Percentiles rank a stretch among this genome's conserved stretches.
These are phyloP conservation scores for human (Homo sapiens) DNA, from an alignment of 2,113 vertebrate species.

Conservation along the genomic window GRCh38 chr1:219689501-219690000, in stretches of 20 bases:
- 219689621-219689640: background rate
- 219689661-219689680: background rate
- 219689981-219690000: background rate
- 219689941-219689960: background rate
- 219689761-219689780: background rate
- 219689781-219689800: background rate
- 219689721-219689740: background rate
- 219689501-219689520: background rate
- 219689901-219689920: conserved; percentile 12
- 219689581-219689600: background rate
- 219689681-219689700: background rate
- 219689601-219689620: background rate
- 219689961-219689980: background rate
- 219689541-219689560: background rate
- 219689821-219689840: background rate
- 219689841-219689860: background rate
- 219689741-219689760: background rate
- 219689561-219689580: too few relatives aligned
- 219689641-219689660: background rate
- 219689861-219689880: background rate
- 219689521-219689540: background rate
- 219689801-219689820: background rate
- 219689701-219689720: background rate
- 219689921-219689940: background rate
- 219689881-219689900: background rate